These are phyloP conservation scores for Lethenteron camtschaticum DNA, from an alignment of 2,113 vertebrate genomes.

Conservation along the genomic window DNA sequence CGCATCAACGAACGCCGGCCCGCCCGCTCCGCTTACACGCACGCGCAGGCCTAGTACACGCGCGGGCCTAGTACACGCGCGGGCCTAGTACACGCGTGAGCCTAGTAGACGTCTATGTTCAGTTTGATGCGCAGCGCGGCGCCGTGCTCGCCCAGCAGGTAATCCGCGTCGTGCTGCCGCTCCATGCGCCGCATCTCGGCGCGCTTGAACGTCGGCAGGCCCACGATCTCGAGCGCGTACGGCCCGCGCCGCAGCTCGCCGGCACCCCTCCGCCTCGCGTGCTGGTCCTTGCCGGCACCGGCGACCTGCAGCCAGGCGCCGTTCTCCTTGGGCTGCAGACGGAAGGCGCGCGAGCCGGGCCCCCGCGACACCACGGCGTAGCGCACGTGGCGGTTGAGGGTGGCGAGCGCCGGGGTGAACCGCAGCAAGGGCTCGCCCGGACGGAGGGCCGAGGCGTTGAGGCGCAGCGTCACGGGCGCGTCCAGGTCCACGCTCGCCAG, in stretches of 20 bases:
- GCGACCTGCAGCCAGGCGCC: slow-evolving; percentile 31
- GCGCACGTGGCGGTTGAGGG: slow-evolving; percentile 36
- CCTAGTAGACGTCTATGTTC: too few relatives aligned
- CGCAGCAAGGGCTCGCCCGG: slow-evolving; percentile 49
- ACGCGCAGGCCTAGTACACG: too few relatives aligned
- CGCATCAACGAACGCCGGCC: too few relatives aligned
- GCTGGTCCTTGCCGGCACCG: too few relatives aligned
- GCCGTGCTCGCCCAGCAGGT: slow-evolving; percentile 43
- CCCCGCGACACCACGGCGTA: slow-evolving; percentile 42
- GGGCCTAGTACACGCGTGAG: too few relatives aligned
- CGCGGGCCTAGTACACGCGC: too few relatives aligned
- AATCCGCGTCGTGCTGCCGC: slow-evolving; percentile 42
- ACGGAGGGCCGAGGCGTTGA: slow-evolving; percentile 37
- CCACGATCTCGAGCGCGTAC: slow-evolving; percentile 52
- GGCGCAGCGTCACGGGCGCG: slow-evolving; percentile 33
- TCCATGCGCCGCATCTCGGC: slow-evolving; percentile 33
- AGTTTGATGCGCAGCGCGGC: slow-evolving; percentile 30
- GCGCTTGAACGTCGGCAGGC: slow-evolving; percentile 35
- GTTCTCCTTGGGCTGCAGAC: slow-evolving; percentile 40
- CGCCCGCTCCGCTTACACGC: too few relatives aligned
- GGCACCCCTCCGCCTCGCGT: slow-evolving; percentile 17
- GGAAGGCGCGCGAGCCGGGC: slow-evolving; percentile 42
- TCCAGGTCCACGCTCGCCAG: slow-evolving; percentile 52
- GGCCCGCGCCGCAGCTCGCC: slow-evolving; percentile 22
- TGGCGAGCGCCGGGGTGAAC: slow-evolving; percentile 44